phyloP scores from a whole-genome alignment of 2,888 invertebrate species.

The Hybos culiciformis region DNA sequence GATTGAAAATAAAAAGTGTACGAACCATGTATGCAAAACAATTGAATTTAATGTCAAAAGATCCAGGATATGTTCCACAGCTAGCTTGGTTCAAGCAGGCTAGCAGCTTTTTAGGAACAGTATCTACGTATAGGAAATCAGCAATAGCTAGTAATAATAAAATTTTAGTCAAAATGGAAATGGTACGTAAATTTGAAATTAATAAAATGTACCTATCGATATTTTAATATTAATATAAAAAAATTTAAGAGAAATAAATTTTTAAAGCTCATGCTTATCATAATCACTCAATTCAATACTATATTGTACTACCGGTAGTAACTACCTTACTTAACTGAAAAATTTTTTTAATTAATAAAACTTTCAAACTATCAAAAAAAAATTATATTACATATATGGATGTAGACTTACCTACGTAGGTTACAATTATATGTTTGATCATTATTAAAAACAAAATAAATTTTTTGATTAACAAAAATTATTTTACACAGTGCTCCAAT shows the following conservation, averaged over 20 bases:
- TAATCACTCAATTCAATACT: background rate
- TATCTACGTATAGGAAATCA: constrained; percentile 21
- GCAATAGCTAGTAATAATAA: background rate
- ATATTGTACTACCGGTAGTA: background rate
- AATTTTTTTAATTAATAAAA: too few relatives aligned
- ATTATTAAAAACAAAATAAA: too few relatives aligned
- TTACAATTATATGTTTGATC: too few relatives aligned
- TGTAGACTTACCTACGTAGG: too few relatives aligned
- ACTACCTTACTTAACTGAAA: too few relatives aligned
- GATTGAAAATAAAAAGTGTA: constrained; percentile 32
- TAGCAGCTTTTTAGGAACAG: constrained; percentile 23
- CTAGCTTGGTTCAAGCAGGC: constrained; percentile 27
- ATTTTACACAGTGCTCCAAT: too few relatives aligned
- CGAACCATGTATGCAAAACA: constrained; percentile 31
- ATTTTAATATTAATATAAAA: background rate
- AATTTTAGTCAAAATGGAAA: background rate
- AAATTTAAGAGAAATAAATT: background rate
- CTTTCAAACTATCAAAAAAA: too few relatives aligned
- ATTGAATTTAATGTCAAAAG: constrained; percentile 13
- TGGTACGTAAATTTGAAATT: background rate
- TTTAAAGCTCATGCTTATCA: background rate
- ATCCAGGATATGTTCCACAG: constrained; percentile 22
- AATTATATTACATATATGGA: too few relatives aligned
- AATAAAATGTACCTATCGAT: background rate
- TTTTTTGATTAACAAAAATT: too few relatives aligned